Evolutionary conservation across 2,888 invertebrate genomes (phyloP).

Genomic region (Parnassius orleans): DNA sequence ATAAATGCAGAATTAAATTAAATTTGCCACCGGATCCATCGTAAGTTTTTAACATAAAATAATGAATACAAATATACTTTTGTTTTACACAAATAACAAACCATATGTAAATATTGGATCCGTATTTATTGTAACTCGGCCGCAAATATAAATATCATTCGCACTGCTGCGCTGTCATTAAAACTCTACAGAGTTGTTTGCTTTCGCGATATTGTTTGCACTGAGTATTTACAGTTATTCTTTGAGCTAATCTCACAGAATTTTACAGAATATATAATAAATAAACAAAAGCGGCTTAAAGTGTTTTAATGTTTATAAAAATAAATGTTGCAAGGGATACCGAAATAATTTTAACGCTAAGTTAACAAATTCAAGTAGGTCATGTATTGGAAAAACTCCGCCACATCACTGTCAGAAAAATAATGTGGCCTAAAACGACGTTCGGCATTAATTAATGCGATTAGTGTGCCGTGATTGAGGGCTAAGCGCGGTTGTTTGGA

Average conservation of each 20-base stretch:
- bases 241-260: conserved; percentile 18
- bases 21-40: conserved; percentile 15
- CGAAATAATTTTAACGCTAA: no score
- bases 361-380: no score
- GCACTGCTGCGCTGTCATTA: conserved; percentile 20
- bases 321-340: no score
- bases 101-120: conserved; percentile 17
- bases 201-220: conserved; percentile 16
- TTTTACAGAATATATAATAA: not conserved
- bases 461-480: conserved; percentile 67
- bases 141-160: conserved; percentile 23
- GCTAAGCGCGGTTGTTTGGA: conserved; percentile 59
- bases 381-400: not conserved
- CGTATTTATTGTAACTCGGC: conserved; percentile 23
- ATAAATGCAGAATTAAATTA: conserved; percentile 20
- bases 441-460: conserved; percentile 68
- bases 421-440: conserved; percentile 33
- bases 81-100: conserved; percentile 23
- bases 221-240: conserved; percentile 9
- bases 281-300: no score
- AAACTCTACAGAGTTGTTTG: conserved; percentile 19
- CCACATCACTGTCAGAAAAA: conserved; percentile 9
- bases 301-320: no score
- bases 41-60: conserved; percentile 17
- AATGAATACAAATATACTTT: conserved; percentile 25